These are phyloP conservation scores for Cybosia mesomella DNA, from an alignment of 2,888 invertebrate genomes.

Conservation along the genomic window DNA sequence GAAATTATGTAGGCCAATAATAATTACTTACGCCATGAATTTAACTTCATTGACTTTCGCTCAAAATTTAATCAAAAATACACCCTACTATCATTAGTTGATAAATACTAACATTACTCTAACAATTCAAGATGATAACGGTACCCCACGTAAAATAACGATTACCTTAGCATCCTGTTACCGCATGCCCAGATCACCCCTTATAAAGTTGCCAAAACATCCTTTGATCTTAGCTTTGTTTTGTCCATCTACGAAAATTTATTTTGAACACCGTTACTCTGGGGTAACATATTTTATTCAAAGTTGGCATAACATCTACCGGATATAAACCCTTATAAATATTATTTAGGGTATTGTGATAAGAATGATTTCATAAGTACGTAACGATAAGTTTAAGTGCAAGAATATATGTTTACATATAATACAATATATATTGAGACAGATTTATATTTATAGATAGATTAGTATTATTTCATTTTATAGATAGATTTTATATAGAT, in stretches of 20 bases:
- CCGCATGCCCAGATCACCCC: conserved; percentile 67
- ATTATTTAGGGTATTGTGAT: conserved; percentile 42
- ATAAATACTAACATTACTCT: conserved; percentile 61
- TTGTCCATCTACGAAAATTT: conserved; percentile 77
- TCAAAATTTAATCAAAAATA: conserved; percentile 29
- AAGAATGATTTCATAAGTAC: conserved; percentile 37
- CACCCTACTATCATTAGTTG: conserved; percentile 51
- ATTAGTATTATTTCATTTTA: background rate
- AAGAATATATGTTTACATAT: conserved; percentile 17
- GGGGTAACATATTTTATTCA: conserved; percentile 68
- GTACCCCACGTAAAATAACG: conserved; percentile 64
- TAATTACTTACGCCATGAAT: background rate
- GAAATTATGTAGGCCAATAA: no score
- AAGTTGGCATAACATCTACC: conserved; percentile 44
- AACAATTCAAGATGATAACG: conserved; percentile 55
- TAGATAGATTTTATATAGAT: background rate
- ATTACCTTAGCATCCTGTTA: conserved; percentile 75
- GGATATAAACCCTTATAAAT: conserved; percentile 44
- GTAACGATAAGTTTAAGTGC: conserved; percentile 23
- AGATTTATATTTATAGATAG: background rate
- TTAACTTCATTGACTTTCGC: background rate
- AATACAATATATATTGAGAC: background rate
- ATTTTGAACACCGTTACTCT: conserved; percentile 60
- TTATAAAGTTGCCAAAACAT: conserved; percentile 71
- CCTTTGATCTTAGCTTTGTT: conserved; percentile 72